These are phyloP conservation scores for Cerastis rubricosa DNA, from an alignment of 2,888 invertebrate genomes.

Conservation along the genomic window DNA sequence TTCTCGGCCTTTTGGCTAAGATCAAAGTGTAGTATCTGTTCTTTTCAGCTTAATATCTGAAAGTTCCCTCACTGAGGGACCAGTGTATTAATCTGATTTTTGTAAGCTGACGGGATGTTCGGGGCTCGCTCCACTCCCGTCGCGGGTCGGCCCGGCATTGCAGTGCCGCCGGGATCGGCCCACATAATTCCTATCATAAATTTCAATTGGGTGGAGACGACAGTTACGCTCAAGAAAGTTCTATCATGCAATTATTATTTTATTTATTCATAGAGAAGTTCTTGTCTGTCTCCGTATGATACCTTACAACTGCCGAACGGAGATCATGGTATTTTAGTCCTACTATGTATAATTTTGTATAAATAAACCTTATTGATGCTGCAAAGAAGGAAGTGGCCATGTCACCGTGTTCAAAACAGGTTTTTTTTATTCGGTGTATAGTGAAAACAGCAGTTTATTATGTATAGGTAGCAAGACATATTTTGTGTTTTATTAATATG, in stretches of 20 bases:
- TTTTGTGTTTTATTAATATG: not conserved
- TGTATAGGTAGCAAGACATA: too few species aligned
- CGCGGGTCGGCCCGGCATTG: slow-evolving; percentile 66
- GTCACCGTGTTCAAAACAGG: not conserved
- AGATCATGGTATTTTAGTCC: not conserved
- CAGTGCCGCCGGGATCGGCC: slow-evolving; percentile 65
- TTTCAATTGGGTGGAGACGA: not conserved
- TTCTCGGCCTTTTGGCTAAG: slow-evolving; percentile 50
- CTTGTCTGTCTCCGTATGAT: not conserved
- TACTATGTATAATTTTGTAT: not conserved
- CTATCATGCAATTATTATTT: too few species aligned
- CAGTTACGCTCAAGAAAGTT: not conserved
- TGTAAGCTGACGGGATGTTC: slow-evolving; percentile 58
- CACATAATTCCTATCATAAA: slow-evolving; percentile 12
- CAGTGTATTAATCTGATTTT: slow-evolving; percentile 66
- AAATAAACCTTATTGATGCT: not conserved
- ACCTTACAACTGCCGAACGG: not conserved
- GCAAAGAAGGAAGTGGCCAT: too few species aligned
- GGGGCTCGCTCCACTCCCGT: slow-evolving; percentile 66
- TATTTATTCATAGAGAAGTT: not conserved
- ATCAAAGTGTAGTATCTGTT: slow-evolving; percentile 63
- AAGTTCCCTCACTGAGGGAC: slow-evolving; percentile 65
- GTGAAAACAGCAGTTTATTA: not conserved
- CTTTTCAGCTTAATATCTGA: slow-evolving; percentile 67
- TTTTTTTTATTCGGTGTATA: not conserved